A percentile compares a stretch with the other conserved stretches of the same genome.
phyloP scores from a whole-genome alignment of 2,797 vertebrate genomes.

The Aldrovandia affinis region DNA sequence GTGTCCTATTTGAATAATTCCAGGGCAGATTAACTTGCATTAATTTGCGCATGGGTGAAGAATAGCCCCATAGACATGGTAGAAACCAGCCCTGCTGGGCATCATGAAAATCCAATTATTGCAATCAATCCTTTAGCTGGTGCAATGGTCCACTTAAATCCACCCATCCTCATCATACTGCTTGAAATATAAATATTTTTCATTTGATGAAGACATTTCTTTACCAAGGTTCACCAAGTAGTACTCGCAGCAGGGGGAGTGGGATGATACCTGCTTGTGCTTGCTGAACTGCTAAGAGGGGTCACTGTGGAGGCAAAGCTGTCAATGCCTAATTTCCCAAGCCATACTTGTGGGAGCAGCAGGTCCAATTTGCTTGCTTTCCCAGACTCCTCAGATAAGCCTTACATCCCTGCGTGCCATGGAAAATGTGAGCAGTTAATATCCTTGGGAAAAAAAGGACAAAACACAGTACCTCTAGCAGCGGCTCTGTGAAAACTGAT shows the following conservation, averaged over 20 bases:
- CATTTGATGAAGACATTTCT: slow-evolving; percentile 44
- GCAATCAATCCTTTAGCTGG: neutral
- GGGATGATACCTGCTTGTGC: slow-evolving; percentile 41
- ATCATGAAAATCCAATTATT: slow-evolving; percentile 7
- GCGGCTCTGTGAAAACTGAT: slow-evolving; percentile 25
- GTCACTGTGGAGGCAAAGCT: slow-evolving; percentile 49
- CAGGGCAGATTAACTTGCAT: slow-evolving; percentile 5
- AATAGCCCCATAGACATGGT: neutral
- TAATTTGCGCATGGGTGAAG: slow-evolving; percentile 11
- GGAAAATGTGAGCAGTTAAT: slow-evolving; percentile 12
- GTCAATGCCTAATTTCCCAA: slow-evolving; percentile 59
- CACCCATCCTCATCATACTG: neutral
- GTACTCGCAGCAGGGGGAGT: slow-evolving; percentile 31
- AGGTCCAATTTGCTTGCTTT: slow-evolving; percentile 61
- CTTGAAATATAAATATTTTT: slow-evolving; percentile 41
- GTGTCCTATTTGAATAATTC: slow-evolving; percentile 35
- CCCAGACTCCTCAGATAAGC: slow-evolving; percentile 34
- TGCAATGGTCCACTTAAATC: neutral
- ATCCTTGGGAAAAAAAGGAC: slow-evolving; percentile 14
- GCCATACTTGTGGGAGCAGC: slow-evolving; percentile 59
- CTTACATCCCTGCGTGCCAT: slow-evolving; percentile 41
- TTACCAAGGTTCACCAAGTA: too few species aligned
- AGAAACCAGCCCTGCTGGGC: neutral
- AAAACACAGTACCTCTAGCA: neutral
- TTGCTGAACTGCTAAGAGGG: slow-evolving; percentile 52